Percentiles rank a stretch among this genome's conserved stretches.
These are phyloP conservation scores for Camelus bactrianus DNA, from an alignment of 2,113 vertebrate species.

Conservation along the genomic window DNA sequence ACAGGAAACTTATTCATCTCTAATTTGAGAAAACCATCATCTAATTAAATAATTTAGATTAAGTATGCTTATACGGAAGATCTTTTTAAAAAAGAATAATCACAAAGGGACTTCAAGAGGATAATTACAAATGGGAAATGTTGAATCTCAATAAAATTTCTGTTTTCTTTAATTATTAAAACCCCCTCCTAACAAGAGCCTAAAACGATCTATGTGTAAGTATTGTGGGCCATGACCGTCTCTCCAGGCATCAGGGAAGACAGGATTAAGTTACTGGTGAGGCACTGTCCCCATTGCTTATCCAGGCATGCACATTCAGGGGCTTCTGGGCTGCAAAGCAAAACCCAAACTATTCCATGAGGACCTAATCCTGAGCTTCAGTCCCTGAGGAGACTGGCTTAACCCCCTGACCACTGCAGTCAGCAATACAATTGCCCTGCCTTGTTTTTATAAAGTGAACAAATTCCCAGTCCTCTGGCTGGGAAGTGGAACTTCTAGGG, in stretches of 20 bases:
- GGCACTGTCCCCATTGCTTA: not conserved
- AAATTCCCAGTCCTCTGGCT: not conserved
- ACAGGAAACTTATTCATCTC: conserved; percentile 82
- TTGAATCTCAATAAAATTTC: conserved; percentile 81
- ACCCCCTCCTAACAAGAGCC: conserved; percentile 75
- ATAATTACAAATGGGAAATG: conserved; percentile 85
- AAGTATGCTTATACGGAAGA: conserved; percentile 85
- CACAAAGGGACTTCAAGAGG: conserved; percentile 84
- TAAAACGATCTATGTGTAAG: conserved; percentile 82
- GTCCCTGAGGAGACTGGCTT: not conserved
- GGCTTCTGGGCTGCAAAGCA: not conserved
- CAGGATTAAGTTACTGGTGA: conserved; percentile 62
- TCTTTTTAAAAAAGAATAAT: conserved; percentile 82
- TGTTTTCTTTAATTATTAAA: conserved; percentile 86
- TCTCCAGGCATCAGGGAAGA: conserved; percentile 75
- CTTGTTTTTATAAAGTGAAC: not conserved
- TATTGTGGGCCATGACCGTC: conserved; percentile 5
- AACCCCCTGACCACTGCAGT: not conserved
- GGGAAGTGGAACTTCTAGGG: not conserved
- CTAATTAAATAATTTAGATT: conserved; percentile 87
- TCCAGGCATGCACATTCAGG: not conserved
- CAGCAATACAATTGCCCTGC: not conserved
- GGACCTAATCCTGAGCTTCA: not conserved
- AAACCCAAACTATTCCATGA: not conserved
- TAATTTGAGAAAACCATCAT: conserved; percentile 85